Percentiles rank a stretch among this genome's conserved stretches.
phyloP scores from a whole-genome alignment of 2,113 vertebrate genomes.

The Microtus montanus region DNA sequence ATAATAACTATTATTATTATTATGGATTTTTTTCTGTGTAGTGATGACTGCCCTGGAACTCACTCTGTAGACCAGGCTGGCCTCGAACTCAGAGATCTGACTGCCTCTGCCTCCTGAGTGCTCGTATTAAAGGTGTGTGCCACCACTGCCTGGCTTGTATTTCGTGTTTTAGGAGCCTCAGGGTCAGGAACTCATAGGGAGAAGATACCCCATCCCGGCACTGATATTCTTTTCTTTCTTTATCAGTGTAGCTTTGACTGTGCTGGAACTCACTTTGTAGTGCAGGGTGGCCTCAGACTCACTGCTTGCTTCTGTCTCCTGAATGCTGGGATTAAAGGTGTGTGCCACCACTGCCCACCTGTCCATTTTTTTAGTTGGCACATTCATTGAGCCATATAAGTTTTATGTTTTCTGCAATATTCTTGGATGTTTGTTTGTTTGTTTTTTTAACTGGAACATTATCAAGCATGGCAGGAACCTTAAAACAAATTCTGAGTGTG shows the following conservation, averaged over 20 bases:
- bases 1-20: neutral
- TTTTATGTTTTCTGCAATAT: neutral
- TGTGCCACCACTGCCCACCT: neutral
- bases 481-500: neutral
- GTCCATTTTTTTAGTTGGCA: neutral
- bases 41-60: neutral
- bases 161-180: neutral
- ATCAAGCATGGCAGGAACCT: neutral
- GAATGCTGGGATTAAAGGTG: neutral
- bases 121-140: neutral
- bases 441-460: neutral
- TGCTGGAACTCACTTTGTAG: neutral
- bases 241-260: neutral
- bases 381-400: neutral
- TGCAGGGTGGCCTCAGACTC: neutral
- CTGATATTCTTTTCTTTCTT: neutral
- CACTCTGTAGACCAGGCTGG: neutral
- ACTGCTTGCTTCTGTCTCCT: neutral
- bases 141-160: neutral
- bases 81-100: neutral
- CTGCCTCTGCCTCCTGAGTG: neutral
- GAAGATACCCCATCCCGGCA: neutral
- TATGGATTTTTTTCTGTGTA: neutral
- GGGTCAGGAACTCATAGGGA: neutral
- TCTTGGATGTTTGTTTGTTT: neutral